phyloP scores from a whole-genome alignment of 2,888 invertebrate species.

The Phrixothrix hirtus region DNA sequence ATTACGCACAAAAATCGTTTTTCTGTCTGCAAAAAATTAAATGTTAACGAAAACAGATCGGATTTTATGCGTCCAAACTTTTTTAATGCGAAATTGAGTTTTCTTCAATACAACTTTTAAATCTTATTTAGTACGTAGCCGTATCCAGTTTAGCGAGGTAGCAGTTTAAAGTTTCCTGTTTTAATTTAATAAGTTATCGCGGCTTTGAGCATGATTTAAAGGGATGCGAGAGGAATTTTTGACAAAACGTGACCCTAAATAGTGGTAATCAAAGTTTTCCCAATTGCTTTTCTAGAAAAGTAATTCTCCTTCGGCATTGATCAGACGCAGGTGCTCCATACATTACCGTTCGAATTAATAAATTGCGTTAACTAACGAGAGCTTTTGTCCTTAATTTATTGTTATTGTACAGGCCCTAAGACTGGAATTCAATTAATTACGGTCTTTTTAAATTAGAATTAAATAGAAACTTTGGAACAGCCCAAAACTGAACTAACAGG shows the following conservation, averaged over 20 bases:
- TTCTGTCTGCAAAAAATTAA: no score
- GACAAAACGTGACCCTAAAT: no score
- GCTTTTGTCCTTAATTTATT: conserved; percentile 18
- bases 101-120: background rate
- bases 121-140: background rate
- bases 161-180: background rate
- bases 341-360: conserved; percentile 21
- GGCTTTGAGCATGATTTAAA: no score
- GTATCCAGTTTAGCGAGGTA: background rate
- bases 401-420: conserved; percentile 15
- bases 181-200: background rate
- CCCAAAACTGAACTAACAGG: no score
- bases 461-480: no score
- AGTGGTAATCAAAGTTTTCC: no score
- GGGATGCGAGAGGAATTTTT: no score
- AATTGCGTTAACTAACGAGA: conserved; percentile 19
- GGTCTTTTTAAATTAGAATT: no score
- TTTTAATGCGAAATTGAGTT: background rate
- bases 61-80: no score
- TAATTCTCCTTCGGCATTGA: background rate
- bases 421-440: no score
- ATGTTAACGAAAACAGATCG: no score
- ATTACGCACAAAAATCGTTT: background rate
- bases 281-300: no score
- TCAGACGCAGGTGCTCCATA: conserved; percentile 20